Conservation (phyloP, 1,140 invertebrate species). For the Leptinotarsa lineolata region DNA sequence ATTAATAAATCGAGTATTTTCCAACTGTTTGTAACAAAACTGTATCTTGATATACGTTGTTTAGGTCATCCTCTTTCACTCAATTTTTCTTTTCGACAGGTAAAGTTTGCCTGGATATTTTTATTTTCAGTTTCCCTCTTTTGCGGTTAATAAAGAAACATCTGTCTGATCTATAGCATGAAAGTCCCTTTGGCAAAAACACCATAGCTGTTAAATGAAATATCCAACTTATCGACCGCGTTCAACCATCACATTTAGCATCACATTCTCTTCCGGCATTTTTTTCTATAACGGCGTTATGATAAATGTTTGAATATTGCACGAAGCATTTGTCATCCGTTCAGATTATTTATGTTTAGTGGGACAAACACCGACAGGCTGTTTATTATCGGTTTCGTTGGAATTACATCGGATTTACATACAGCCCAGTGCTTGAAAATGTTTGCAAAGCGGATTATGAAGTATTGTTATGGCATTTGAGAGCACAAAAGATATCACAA, state of each 20-base stretch:
- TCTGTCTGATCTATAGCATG: not conserved
- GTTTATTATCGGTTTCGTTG: conserved; percentile 4
- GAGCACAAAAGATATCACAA: conserved; percentile 3
- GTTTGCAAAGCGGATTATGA: conserved; percentile 23
- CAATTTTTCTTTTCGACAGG: no score
- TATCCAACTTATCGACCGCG: conserved; percentile 38
- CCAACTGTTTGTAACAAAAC: no score
- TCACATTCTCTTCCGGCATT: conserved; percentile 41
- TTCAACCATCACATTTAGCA: conserved; percentile 39
- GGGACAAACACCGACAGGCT: conserved; percentile 8
- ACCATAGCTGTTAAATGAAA: conserved; percentile 26
- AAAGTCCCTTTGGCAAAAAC: conserved; percentile 13
- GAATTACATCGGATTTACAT: conserved; percentile 7
- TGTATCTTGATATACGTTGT: no score
- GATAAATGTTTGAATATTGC: conserved; percentile 38
- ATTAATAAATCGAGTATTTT: no score
- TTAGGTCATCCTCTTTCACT: no score
- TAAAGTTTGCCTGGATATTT: no score
- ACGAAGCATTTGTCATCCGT: conserved; percentile 37
- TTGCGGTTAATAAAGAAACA: conserved; percentile 1
- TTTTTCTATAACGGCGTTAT: conserved; percentile 28
- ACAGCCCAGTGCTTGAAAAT: conserved; percentile 2
- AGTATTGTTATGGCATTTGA: conserved; percentile 23
- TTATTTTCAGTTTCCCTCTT: not conserved
- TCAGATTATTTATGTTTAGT: conserved; percentile 11